Conservation (phyloP, 2,113 vertebrate genomes). For the Nibea albiflora region DNA sequence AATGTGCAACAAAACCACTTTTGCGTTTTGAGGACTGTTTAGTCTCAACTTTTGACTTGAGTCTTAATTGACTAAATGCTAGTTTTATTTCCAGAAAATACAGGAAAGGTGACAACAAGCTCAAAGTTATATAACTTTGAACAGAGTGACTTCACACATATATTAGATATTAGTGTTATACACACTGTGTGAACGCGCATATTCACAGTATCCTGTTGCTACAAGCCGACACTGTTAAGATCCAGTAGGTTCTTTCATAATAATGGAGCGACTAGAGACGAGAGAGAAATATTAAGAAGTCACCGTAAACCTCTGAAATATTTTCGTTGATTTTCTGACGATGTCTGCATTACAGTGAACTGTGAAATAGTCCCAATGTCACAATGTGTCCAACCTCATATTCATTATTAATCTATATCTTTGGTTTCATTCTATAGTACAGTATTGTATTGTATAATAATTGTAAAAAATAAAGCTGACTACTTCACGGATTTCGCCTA, state of each 20-base stretch:
- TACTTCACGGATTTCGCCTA: no score
- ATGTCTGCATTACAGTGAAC: background rate
- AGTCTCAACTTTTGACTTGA: no score
- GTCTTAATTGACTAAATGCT: background rate
- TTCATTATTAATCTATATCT: no score
- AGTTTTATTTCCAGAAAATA: background rate
- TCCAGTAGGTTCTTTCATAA: background rate
- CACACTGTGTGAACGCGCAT: background rate
- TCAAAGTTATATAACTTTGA: background rate
- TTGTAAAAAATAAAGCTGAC: no score
- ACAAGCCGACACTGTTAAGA: background rate
- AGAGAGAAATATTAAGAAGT: background rate
- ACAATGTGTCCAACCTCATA: no score
- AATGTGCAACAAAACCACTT: background rate
- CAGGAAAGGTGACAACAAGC: no score
- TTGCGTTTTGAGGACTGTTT: background rate
- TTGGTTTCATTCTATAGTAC: no score
- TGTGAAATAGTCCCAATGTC: no score
- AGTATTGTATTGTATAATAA: no score
- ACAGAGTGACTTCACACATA: slow-evolving; percentile 22
- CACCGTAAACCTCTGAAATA: background rate
- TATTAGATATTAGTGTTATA: slow-evolving; percentile 9
- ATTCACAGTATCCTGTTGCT: background rate
- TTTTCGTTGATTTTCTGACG: background rate
- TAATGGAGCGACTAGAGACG: background rate